Evolutionary conservation across 1,140 invertebrate species (phyloP), one percentile per base, ranked within the genome.

Genomic region (Pinna nobilis): DNA sequence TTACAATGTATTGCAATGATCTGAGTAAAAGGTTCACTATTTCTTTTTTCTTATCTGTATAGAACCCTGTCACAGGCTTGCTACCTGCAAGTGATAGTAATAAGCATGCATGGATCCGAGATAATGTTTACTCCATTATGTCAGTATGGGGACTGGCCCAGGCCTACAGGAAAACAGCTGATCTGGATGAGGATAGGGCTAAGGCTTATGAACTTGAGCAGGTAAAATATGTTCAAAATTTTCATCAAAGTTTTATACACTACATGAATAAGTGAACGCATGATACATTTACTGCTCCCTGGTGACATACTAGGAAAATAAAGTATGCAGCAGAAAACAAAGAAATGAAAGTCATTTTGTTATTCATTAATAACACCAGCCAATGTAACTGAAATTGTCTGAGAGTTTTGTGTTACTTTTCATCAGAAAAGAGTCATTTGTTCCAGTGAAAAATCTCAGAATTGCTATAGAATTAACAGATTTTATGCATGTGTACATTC

Each of bases 121-220:
- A 99, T 87, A 99, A 99, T 92, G 92, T 99, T 0, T 99, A 99
- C 86, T 97, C 96, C 76, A 97, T 98, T 79, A 90, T 99, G 71
- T 95, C 97, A 18, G 96, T 99, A 11, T 99, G 98, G 98, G 97
- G 96, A 13, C 90, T 99, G 1, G 96, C 97, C 2, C 95, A 99
- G 94, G 96, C 98, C 0, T 99, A 99, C 88, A 98, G 98, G 88
- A 99, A 99, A 90, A 97, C 97, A 84, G 97, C 97, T 3, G 98
- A 99, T 90, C 94, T 97, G 86, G 98, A 99, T 90, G 98, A 99
- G 90, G 98, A 99, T 88, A 90, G 97, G 76, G 96, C 97, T 0
- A 99, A 98, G 90, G 97, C 97, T 4, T 99, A 98, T 87, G 98
- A 99, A 88, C 90, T 99, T 6, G 97, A 99, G 88, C 97, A 98